Conservation (phyloP, 2,888 invertebrate genomes). For the Hyposoter didymator region DNA sequence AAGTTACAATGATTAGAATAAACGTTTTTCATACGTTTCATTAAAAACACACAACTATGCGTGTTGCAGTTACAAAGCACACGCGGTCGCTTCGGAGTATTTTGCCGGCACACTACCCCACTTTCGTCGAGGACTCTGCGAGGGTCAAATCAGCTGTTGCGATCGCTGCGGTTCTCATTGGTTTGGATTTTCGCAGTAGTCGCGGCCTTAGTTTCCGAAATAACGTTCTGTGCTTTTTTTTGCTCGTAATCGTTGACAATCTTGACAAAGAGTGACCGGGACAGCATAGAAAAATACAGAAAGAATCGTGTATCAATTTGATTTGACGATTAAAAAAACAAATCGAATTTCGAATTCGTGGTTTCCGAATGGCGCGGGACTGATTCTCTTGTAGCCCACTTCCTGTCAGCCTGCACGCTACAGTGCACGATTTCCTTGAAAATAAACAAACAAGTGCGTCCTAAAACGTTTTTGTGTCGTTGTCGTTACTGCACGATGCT, state of each 20-base stretch:
- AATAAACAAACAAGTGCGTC: constrained; percentile 2
- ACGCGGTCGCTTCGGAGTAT: background rate
- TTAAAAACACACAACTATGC: background rate
- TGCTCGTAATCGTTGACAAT: too few relatives aligned
- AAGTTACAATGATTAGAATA: background rate
- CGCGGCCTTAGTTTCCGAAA: too few relatives aligned
- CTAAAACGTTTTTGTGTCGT: constrained; percentile 18
- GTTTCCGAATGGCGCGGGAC: background rate
- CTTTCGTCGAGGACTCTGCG: too few relatives aligned
- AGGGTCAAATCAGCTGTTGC: too few relatives aligned
- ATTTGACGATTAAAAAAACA: background rate
- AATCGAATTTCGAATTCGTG: background rate
- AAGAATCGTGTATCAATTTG: background rate
- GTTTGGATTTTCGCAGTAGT: too few relatives aligned
- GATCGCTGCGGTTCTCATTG: too few relatives aligned
- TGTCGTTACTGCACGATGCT: background rate
- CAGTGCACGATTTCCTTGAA: background rate
- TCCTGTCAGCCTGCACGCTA: background rate
- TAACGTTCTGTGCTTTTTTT: too few relatives aligned
- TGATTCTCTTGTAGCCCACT: background rate
- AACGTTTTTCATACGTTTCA: background rate
- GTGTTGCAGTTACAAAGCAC: background rate
- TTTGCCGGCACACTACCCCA: background rate
- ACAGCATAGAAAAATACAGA: background rate
- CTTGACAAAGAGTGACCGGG: too few relatives aligned